Conservation (phyloP, 2,888 invertebrate species). For the Caenorhabditis sp. region DNA sequence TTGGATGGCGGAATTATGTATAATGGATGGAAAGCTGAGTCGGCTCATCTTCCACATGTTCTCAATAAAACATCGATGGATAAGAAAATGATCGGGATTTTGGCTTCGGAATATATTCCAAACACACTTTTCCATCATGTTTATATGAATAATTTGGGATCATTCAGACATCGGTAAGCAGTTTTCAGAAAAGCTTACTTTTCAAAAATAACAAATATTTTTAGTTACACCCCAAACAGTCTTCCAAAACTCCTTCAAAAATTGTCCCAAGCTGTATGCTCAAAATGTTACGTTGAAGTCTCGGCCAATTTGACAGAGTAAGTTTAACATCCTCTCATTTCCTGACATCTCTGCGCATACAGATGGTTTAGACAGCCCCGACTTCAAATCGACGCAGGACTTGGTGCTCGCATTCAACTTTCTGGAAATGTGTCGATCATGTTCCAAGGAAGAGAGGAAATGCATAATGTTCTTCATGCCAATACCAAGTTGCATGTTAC, state of each 20-base stretch:
- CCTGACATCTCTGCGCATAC: background rate
- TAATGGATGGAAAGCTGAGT: constrained; percentile 57
- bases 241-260: constrained; percentile 62
- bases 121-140: constrained; percentile 68
- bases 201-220: constrained; percentile 1
- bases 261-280: constrained; percentile 60
- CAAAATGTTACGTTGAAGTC: constrained; percentile 64
- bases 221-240: constrained; percentile 36
- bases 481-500: constrained; percentile 61
- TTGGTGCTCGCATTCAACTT: constrained; percentile 59
- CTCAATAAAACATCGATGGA: constrained; percentile 44
- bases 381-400: constrained; percentile 60
- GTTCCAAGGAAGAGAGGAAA: constrained; percentile 54
- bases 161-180: constrained; percentile 37
- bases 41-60: constrained; percentile 23
- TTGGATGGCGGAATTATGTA: constrained; percentile 65
- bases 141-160: constrained; percentile 61
- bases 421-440: constrained; percentile 51
- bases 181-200: no score
- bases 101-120: constrained; percentile 66
- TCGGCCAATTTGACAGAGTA: constrained; percentile 62
- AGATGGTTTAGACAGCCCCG: constrained; percentile 55
- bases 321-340: background rate
- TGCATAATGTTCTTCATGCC: constrained; percentile 63
- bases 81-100: constrained; percentile 64